Evolutionary conservation across 2,113 vertebrate genomes (phyloP).

Genomic region (Plestiodon gilberti): DNA sequence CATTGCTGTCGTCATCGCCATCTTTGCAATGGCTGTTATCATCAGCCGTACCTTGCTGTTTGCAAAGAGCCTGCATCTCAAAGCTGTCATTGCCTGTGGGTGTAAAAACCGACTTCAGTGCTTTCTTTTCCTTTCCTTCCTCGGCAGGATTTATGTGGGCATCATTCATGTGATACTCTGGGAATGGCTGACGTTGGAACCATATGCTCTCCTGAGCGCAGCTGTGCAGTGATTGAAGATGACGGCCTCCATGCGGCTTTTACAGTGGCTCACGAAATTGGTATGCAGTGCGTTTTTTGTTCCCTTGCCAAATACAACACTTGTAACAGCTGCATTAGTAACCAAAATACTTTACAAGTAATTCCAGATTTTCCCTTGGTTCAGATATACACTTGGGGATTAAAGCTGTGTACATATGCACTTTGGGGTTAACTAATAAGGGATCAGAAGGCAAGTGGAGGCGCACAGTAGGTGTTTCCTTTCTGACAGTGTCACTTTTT

Average conservation of each 20-base stretch:
- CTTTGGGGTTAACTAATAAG: constrained; percentile 74
- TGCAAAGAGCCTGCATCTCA: constrained; percentile 39
- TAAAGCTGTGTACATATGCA: constrained; percentile 72
- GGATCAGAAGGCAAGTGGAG: constrained; percentile 71
- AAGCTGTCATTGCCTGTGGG: constrained; percentile 52
- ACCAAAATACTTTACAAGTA: constrained; percentile 80
- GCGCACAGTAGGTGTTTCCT: constrained; percentile 68
- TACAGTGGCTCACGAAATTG: constrained; percentile 97
- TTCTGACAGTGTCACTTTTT: constrained; percentile 64
- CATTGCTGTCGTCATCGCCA: background rate
- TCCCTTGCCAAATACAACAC: constrained; percentile 84
- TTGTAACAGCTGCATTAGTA: constrained; percentile 81
- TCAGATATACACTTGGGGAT: constrained; percentile 69
- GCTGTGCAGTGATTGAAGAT: constrained; percentile 98
- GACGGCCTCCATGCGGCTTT: constrained; percentile 97
- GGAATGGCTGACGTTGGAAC: constrained; percentile 99
- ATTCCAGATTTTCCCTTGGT: constrained; percentile 81
- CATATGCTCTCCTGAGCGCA: constrained; percentile 96
- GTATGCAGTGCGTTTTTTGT: constrained; percentile 84
- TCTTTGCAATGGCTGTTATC: background rate
- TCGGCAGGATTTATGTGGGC: constrained; percentile 94
- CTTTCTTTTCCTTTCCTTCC: constrained; percentile 60
- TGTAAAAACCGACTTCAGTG: constrained; percentile 63
- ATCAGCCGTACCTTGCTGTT: constrained; percentile 12
- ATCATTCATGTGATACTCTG: constrained; percentile 98